Conservation (phyloP, 2,888 invertebrate genomes). For the Gastrophysa polygoni region DNA sequence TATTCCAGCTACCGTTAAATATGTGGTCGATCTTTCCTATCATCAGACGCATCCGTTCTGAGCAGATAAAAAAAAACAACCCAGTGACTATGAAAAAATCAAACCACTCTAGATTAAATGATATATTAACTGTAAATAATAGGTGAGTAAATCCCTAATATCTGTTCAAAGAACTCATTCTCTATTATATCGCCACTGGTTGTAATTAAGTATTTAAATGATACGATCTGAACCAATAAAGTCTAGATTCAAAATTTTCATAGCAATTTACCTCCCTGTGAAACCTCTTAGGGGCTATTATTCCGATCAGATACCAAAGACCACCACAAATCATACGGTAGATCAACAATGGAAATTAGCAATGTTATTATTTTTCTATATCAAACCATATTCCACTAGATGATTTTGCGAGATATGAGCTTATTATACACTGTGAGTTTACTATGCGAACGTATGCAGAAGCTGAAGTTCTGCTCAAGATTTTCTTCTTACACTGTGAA, state of each 20-base stretch:
- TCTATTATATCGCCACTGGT: slow-evolving; percentile 46
- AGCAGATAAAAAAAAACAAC: slow-evolving; percentile 14
- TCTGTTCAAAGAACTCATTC: slow-evolving; percentile 32
- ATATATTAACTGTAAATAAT: slow-evolving; percentile 37
- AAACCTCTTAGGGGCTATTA: slow-evolving; percentile 32
- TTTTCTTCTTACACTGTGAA: no score
- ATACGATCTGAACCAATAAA: slow-evolving; percentile 51
- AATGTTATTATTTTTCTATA: slow-evolving; percentile 1
- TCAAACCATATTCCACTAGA: slow-evolving; percentile 11
- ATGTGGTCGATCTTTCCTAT: slow-evolving; percentile 19
- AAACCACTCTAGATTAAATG: slow-evolving; percentile 31
- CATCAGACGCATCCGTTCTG: slow-evolving; percentile 17
- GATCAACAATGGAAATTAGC: neutral
- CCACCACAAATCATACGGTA: slow-evolving; percentile 27
- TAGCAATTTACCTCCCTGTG: slow-evolving; percentile 48
- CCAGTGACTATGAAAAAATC: slow-evolving; percentile 26
- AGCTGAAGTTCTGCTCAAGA: no score
- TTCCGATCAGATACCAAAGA: slow-evolving; percentile 36
- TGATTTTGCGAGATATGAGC: neutral
- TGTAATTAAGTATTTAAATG: slow-evolving; percentile 53
- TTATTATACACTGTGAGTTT: neutral
- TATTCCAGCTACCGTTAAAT: slow-evolving; percentile 24
- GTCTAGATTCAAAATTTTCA: slow-evolving; percentile 51
- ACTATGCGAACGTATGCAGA: no score
- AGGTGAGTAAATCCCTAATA: slow-evolving; percentile 33